A percentile compares a stretch with the other conserved stretches of the same genome.
phyloP scores from a whole-genome alignment of 2,113 vertebrate species.

The Pituophis catenifer region DNA sequence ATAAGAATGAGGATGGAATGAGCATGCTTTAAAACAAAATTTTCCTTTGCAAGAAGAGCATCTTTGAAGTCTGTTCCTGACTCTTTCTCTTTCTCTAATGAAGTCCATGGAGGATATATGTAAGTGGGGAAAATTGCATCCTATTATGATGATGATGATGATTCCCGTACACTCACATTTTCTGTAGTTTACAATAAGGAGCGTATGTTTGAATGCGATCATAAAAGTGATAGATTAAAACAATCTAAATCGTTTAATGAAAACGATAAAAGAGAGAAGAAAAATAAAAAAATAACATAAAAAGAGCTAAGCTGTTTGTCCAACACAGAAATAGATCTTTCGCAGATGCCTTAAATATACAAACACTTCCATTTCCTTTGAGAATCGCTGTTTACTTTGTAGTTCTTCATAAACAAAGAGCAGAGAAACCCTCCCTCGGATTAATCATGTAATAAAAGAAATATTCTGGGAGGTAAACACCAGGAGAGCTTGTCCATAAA shows the following conservation, averaged over 20 bases:
- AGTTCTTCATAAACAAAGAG: neutral
- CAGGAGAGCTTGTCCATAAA: neutral
- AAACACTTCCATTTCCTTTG: neutral
- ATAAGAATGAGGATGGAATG: neutral
- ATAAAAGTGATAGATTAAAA: neutral
- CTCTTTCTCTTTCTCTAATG: neutral
- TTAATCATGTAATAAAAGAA: neutral
- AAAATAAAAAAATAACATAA: rapidly evolving
- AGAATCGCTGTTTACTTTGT: neutral
- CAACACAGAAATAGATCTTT: neutral
- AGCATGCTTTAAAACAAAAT: neutral
- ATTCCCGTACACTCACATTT: neutral
- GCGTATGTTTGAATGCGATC: neutral
- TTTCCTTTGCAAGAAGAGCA: neutral
- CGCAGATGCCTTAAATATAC: neutral
- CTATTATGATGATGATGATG: neutral
- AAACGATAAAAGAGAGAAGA: neutral
- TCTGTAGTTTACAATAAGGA: neutral
- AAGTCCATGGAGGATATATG: neutral
- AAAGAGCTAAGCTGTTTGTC: neutral
- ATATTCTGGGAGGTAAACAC: neutral
- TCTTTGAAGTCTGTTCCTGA: neutral
- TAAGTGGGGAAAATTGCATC: neutral
- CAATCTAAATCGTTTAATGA: neutral
- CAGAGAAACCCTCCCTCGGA: neutral